Percentiles rank a stretch among this genome's conserved stretches.
phyloP scores from a whole-genome alignment of 2,113 vertebrate species.

The Burhinus oedicnemus region DNA sequence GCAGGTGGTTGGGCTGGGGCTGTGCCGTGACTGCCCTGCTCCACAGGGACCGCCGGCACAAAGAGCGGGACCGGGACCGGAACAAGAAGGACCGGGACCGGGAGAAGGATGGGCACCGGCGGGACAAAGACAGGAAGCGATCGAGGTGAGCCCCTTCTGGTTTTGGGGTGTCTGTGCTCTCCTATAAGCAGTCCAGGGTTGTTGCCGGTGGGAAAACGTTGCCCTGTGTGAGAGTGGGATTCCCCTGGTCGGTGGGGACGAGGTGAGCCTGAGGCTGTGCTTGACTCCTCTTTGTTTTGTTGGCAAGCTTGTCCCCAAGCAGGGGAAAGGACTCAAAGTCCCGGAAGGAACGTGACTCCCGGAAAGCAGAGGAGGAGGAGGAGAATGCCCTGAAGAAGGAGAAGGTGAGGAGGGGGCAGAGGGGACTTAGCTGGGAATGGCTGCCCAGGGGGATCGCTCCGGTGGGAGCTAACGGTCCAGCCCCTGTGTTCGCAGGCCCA shows the following conservation, averaged over 20 bases:
- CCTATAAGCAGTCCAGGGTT: rapidly evolving
- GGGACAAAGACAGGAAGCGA: slow-evolving; percentile 88
- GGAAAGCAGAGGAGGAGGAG: slow-evolving; percentile 88
- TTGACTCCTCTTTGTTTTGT: neutral
- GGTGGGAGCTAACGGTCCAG: neutral
- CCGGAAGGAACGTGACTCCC: slow-evolving; percentile 87
- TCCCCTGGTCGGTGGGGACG: rapidly evolving
- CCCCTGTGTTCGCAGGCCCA: slow-evolving; percentile 77
- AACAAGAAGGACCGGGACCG: slow-evolving; percentile 88
- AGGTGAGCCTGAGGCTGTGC: too few relatives aligned
- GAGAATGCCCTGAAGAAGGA: slow-evolving; percentile 86
- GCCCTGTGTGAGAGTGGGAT: neutral
- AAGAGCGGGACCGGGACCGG: slow-evolving; percentile 88
- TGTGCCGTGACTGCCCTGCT: rapidly evolving
- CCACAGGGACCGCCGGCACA: slow-evolving; percentile 87
- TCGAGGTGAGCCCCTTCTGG: slow-evolving; percentile 74
- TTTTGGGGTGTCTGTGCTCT: neutral
- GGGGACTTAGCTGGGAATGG: neutral
- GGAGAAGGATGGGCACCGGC: slow-evolving; percentile 86
- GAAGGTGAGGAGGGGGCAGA: slow-evolving; percentile 72
- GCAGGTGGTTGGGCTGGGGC: rapidly evolving
- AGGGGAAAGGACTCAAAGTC: slow-evolving; percentile 85
- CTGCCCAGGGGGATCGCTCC: rapidly evolving
- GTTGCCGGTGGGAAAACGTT: rapidly evolving
- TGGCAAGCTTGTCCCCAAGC: slow-evolving; percentile 85